Conservation (phyloP, 1,140 invertebrate species). For the Belonocnema kinseyi region DNA sequence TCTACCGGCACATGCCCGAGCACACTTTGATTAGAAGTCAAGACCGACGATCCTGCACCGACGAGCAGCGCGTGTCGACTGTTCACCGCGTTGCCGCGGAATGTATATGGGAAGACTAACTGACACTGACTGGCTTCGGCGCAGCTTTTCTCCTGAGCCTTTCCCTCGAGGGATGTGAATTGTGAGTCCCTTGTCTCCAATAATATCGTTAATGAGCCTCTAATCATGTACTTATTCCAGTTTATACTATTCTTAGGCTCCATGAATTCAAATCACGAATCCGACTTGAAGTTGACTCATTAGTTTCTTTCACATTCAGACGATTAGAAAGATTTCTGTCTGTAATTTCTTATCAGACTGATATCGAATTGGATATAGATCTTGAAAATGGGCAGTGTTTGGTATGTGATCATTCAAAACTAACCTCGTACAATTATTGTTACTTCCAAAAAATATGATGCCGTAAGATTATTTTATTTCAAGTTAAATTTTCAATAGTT, state of each 20-base stretch:
- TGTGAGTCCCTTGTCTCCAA: slow-evolving; percentile 5
- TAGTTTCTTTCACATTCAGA: too few species aligned
- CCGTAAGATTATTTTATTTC: too few species aligned
- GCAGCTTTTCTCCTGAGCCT: slow-evolving; percentile 37
- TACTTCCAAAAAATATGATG: too few species aligned
- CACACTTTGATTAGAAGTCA: not conserved
- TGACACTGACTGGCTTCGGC: slow-evolving; percentile 44
- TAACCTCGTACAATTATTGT: too few species aligned
- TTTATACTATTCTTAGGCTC: not conserved
- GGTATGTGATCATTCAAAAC: too few species aligned
- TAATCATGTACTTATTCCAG: slow-evolving; percentile 3
- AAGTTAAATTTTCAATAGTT: too few species aligned
- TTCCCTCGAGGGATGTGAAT: slow-evolving; percentile 4
- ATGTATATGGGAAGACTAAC: slow-evolving; percentile 58
- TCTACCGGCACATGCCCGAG: slow-evolving; percentile 27
- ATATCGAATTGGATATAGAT: too few species aligned
- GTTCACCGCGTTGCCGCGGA: slow-evolving; percentile 58
- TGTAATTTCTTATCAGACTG: too few species aligned
- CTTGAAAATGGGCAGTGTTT: too few species aligned
- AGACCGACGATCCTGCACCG: slow-evolving; percentile 47
- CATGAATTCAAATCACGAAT: slow-evolving; percentile 6
- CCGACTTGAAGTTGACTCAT: too few species aligned
- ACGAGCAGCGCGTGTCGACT: slow-evolving; percentile 70
- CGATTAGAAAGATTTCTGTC: too few species aligned
- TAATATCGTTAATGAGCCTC: slow-evolving; percentile 19